Conservation (phyloP, 1,140 invertebrate genomes). For the Nixonia krombeini region DNA sequence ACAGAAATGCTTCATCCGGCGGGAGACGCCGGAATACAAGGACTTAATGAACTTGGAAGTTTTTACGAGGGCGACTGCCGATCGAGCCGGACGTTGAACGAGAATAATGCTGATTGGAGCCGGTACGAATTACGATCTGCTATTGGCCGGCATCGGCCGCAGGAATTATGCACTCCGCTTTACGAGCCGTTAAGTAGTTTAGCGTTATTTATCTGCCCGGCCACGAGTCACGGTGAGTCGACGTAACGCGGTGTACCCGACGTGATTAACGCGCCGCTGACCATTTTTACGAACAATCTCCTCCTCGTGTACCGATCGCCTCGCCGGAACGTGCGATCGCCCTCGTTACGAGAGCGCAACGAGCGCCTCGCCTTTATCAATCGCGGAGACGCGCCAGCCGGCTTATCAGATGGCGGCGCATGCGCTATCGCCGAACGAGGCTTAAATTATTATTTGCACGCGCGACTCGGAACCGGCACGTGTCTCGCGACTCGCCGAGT, state of each 20-base stretch:
- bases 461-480: constrained; percentile 35
- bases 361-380: neutral
- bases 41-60: constrained; percentile 57
- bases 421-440: constrained; percentile 13
- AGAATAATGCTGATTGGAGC: constrained; percentile 60
- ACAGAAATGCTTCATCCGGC: constrained; percentile 29
- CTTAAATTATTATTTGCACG: constrained; percentile 23
- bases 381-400: neutral
- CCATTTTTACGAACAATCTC: too few relatives aligned
- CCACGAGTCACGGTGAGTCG: constrained; percentile 30
- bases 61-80: constrained; percentile 57
- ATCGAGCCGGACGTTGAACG: constrained; percentile 48
- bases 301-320: too few relatives aligned
- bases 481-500: too few relatives aligned
- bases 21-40: constrained; percentile 35
- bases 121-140: constrained; percentile 53
- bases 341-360: too few relatives aligned
- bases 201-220: constrained; percentile 50
- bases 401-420: constrained; percentile 14
- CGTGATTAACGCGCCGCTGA: constrained; percentile 31
- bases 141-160: constrained; percentile 35
- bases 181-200: constrained; percentile 61
- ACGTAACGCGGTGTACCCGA: constrained; percentile 23
- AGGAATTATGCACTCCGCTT: constrained; percentile 59
- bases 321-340: too few relatives aligned